phyloP scores from a whole-genome alignment of 2,113 vertebrate species.

The Peromyscus polionotus region DNA sequence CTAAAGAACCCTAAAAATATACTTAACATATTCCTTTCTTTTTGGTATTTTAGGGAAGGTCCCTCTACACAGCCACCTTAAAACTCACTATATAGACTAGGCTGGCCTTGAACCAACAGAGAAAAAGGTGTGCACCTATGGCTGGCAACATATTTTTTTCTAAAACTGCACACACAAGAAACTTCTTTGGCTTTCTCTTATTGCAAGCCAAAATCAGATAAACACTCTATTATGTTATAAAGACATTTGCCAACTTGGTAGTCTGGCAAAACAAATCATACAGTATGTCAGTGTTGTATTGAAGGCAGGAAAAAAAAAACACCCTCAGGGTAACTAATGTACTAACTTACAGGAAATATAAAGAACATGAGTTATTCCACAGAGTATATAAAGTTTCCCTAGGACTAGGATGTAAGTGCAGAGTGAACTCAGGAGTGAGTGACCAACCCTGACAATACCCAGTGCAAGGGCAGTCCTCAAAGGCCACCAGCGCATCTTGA shows the following conservation, averaged over 20 bases:
- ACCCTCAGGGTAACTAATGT: neutral
- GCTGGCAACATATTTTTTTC: neutral
- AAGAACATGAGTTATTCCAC: neutral
- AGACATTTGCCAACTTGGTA: neutral
- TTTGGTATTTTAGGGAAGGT: neutral
- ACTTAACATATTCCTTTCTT: neutral
- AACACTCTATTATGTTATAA: neutral
- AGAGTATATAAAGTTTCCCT: neutral
- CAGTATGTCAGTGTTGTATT: neutral
- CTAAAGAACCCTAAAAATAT: neutral
- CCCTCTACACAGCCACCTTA: neutral
- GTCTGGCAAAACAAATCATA: neutral
- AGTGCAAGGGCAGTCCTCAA: too few relatives aligned
- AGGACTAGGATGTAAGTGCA: neutral
- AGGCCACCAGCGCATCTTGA: neutral
- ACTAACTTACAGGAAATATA: neutral
- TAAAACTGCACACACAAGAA: neutral
- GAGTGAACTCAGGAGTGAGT: neutral
- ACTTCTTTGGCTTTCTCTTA: neutral
- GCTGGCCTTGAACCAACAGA: neutral
- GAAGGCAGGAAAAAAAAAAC: too few relatives aligned
- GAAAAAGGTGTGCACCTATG: neutral
- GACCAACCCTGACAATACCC: neutral
- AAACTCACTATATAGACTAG: neutral
- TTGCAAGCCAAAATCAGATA: neutral